Conservation (phyloP, 2,888 invertebrate species). For the Druceiella hillmani region DNA sequence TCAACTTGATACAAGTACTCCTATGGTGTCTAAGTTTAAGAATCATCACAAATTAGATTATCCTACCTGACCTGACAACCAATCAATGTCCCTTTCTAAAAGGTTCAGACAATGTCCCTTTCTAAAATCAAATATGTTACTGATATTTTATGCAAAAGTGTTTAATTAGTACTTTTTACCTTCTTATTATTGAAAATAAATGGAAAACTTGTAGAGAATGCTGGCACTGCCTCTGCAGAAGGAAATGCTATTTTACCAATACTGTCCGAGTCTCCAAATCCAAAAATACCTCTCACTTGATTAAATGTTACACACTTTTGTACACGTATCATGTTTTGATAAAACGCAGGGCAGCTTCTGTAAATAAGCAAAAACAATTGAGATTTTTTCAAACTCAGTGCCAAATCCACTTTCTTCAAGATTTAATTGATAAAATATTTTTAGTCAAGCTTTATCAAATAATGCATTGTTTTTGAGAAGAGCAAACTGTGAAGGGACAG, state of each 20-base stretch:
- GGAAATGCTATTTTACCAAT: conserved; percentile 98
- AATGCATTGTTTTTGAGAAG: too few species aligned
- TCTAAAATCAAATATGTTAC: not conserved
- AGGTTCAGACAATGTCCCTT: not conserved
- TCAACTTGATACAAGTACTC: too few species aligned
- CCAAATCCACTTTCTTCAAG: too few species aligned
- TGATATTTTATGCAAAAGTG: not conserved
- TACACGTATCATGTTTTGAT: conserved; percentile 86
- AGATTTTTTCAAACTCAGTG: too few species aligned
- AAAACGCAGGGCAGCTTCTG: conserved; percentile 85
- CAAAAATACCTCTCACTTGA: conserved; percentile 97
- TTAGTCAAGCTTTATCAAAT: too few species aligned
- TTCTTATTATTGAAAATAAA: conserved; percentile 79
- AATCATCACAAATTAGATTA: too few species aligned
- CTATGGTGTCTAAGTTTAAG: too few species aligned
- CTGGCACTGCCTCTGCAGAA: conserved; percentile 93
- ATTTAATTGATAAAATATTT: too few species aligned
- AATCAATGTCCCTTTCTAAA: not conserved
- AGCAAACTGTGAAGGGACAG: too few species aligned
- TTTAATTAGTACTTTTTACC: conserved; percentile 36
- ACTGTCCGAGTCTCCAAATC: conserved; percentile 92
- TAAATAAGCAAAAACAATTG: too few species aligned
- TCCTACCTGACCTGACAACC: too few species aligned
- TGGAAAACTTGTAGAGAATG: conserved; percentile 85
- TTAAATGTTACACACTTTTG: conserved; percentile 96